Percentiles rank a stretch among this genome's conserved stretches.
Evolutionary conservation across 2,113 vertebrate genomes (phyloP).

Genomic region (Pterocles orientalis): DNA sequence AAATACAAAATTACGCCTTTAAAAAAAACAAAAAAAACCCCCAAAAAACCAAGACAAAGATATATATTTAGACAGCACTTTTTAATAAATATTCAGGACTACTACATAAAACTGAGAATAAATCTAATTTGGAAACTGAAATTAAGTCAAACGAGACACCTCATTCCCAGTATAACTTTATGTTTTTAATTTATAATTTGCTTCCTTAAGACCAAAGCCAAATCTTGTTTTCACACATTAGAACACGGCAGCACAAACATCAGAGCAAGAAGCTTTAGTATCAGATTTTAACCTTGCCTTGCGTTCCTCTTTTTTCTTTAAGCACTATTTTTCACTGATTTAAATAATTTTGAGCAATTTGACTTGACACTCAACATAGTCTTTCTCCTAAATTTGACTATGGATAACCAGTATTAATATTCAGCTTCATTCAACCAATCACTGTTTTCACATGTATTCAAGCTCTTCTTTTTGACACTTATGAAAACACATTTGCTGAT

Average conservation of each 20-base stretch:
- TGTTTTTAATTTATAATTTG: not conserved
- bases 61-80: not conserved
- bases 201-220: not conserved
- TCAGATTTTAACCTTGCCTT: not conserved
- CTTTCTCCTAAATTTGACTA: not conserved
- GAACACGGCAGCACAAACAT: not conserved
- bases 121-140: not conserved
- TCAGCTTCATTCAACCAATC: not conserved
- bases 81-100: not conserved
- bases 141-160: slow-evolving; percentile 1
- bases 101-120: not conserved
- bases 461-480: not conserved
- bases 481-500: not conserved
- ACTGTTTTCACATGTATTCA: not conserved
- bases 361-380: not conserved
- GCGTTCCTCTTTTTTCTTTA: not conserved
- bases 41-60: too few relatives aligned
- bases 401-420: not conserved
- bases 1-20: not conserved
- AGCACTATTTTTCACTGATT: not conserved
- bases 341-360: not conserved
- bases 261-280: not conserved
- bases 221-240: not conserved
- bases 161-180: not conserved
- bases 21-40: too few relatives aligned